Evolutionary conservation across 1,140 invertebrate genomes (phyloP), one percentile per base, ranked within the genome.

Genomic region (Fopius arisanus): DNA sequence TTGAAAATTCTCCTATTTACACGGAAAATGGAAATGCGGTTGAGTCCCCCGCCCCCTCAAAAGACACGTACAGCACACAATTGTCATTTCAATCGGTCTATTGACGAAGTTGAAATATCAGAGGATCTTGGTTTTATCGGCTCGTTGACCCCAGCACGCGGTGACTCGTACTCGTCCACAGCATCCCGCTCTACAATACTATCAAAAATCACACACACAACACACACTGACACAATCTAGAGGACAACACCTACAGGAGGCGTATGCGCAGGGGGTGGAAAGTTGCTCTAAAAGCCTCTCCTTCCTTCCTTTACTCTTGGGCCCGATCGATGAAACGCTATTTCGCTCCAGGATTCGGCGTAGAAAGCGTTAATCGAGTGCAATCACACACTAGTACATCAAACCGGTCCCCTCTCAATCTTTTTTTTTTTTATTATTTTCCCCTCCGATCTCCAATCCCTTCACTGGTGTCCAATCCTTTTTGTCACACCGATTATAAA

Each of bases 401-500:
- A 62, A 69, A 40, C 67, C 26, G 10, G 29, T 37, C 51, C 19
- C 21, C 23, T 21, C 29, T 23, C 43, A 14, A n/a, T 26, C 26
- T 28, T 69, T 69, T 59, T 62, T 37, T 65, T 33, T 33, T 29
- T 33, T 16, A 16, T 14, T 26, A 59, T 21, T 19, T 59, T 59
- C 12, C 3, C 10, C 3, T n/a, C n/a, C n/a, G n/a, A n/a, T n/a
- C n/a, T 12, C 33, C 33, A 37, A 37, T 37, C 33, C 33, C 33
- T 37, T 37, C 33, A 37, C 33, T 37, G 33, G 19, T 70, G 26
- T 26, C 59, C 54, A 54, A 12, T 7, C 7, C 26, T 33, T 33
- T 65, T 31, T 33, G 28, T 14, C 7, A 31, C 29, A 31, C 94
- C 9, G 95, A 97, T 83, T 5, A 51, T 51, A 14, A 51, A 14